Conservation (phyloP, 2,888 invertebrate species). For the Drosophila borealis region DNA sequence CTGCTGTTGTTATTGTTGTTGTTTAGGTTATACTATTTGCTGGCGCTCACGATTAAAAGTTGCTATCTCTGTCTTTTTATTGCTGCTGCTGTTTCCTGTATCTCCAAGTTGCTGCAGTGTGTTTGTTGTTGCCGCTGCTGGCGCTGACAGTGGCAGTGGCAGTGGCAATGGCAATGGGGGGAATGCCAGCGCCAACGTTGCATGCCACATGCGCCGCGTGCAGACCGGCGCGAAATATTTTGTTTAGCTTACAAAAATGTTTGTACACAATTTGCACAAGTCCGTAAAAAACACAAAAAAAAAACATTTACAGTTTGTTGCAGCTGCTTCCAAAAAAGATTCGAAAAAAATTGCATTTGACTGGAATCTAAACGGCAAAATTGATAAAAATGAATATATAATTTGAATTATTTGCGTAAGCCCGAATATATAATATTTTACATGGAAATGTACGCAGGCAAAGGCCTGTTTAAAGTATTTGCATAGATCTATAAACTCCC, state of each 20-base stretch:
- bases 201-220: constrained; percentile 65
- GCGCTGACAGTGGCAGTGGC: constrained; percentile 15
- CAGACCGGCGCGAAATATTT: constrained; percentile 67
- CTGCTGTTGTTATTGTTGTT: constrained; percentile 30
- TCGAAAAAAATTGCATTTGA: neutral
- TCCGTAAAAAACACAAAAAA: constrained; percentile 5
- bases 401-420: constrained; percentile 1
- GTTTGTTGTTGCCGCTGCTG: constrained; percentile 41
- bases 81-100: constrained; percentile 69
- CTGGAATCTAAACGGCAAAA: neutral
- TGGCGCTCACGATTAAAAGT: constrained; percentile 61
- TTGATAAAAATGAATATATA: neutral
- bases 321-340: constrained; percentile 11
- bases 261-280: constrained; percentile 47
- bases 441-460: no score
- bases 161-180: constrained; percentile 47
- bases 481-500: neutral
- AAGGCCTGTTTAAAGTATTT: neutral
- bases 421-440: neutral
- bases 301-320: constrained; percentile 20
- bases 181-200: constrained; percentile 52
- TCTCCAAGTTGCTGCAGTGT: constrained; percentile 62
- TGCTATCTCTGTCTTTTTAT: constrained; percentile 44
- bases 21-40: constrained; percentile 43
- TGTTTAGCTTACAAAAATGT: constrained; percentile 59